Conservation (phyloP, 2,888 invertebrate species). For the Heliothis peltigera region DNA sequence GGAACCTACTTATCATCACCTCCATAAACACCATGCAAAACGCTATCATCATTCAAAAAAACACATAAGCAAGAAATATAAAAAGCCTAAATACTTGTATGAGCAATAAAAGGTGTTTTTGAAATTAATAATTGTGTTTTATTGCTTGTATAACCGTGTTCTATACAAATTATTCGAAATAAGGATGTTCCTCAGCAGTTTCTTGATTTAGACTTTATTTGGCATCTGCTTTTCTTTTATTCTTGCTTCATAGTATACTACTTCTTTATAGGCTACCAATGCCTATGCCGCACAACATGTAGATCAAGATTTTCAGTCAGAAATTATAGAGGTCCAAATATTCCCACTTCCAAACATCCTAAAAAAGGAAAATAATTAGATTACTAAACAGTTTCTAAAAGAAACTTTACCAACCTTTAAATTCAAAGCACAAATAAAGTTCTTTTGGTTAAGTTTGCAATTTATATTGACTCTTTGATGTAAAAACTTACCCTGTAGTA, state of each 20-base stretch:
- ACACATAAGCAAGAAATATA: too few species aligned
- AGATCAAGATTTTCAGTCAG: too few species aligned
- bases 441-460: too few species aligned
- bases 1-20: background rate
- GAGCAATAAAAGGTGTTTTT: background rate
- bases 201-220: background rate
- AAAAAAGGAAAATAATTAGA: too few species aligned
- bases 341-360: too few species aligned
- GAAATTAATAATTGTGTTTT: background rate
- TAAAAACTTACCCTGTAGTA: background rate
- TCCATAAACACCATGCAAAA: background rate
- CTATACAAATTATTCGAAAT: background rate
- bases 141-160: background rate
- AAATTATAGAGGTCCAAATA: too few species aligned
- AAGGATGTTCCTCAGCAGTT: background rate
- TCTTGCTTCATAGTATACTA: background rate
- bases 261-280: too few species aligned
- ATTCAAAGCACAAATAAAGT: too few species aligned
- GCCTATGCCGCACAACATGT: too few species aligned
- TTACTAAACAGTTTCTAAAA: too few species aligned
- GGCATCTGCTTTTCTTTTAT: background rate
- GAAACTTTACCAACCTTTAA: too few species aligned
- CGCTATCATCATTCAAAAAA: background rate
- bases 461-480: background rate
- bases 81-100: background rate